A percentile compares a stretch with the other conserved stretches of the same genome.
phyloP scores from a whole-genome alignment of 2,113 vertebrate species.

The Sakesphorus luctuosus region DNA sequence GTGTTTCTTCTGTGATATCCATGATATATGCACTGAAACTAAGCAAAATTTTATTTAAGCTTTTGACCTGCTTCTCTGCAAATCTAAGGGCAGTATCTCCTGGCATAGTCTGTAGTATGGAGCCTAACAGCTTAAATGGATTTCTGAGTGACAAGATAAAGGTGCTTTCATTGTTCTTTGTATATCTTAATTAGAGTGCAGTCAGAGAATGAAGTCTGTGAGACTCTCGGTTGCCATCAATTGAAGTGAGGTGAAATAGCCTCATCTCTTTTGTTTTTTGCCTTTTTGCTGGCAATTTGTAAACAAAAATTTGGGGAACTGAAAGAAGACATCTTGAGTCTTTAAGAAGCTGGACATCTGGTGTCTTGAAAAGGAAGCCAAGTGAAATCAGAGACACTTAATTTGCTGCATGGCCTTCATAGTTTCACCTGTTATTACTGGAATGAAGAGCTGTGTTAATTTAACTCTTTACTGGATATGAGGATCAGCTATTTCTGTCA shows the following conservation, averaged over 20 bases:
- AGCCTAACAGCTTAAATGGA: not conserved
- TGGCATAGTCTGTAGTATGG: not conserved
- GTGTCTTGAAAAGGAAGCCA: not conserved
- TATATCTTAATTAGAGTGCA: not conserved
- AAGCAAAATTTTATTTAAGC: conserved; percentile 23
- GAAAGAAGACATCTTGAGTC: not conserved
- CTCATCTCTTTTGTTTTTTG: not conserved
- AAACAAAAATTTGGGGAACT: not conserved
- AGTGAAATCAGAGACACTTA: not conserved
- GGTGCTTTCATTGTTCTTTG: conserved; percentile 21
- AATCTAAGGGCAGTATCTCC: conserved; percentile 9
- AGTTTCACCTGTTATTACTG: not conserved
- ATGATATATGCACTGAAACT: not conserved
- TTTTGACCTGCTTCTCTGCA: conserved; percentile 32
- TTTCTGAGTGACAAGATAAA: conserved; percentile 37
- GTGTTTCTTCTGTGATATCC: not conserved
- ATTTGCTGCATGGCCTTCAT: not conserved
- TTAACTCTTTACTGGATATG: not conserved
- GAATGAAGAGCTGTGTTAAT: not conserved
- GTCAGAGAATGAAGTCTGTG: not conserved
- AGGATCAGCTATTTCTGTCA: not conserved
- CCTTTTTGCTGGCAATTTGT: not conserved
- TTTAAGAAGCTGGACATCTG: not conserved
- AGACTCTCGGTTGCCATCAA: not conserved
- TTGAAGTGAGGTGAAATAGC: not conserved